phyloP scores from a whole-genome alignment of 2,888 invertebrate genomes.

The Hartigia nigra region DNA sequence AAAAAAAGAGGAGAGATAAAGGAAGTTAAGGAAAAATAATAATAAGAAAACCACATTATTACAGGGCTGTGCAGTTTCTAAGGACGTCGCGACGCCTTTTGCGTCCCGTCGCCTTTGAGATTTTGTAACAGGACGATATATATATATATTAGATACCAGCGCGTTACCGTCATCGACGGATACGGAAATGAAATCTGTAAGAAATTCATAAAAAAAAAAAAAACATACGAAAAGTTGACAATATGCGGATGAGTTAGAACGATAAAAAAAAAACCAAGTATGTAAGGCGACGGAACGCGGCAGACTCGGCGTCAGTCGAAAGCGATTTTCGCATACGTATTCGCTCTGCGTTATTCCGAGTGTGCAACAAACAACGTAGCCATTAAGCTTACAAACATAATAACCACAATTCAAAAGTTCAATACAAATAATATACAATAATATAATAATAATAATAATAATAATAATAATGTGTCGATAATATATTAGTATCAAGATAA shows the following conservation, averaged over 20 bases:
- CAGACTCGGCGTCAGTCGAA: background rate
- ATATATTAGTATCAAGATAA: conserved; percentile 42
- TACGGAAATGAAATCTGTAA: background rate
- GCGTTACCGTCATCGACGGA: background rate
- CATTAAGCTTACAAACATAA: conserved; percentile 25
- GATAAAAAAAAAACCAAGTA: background rate
- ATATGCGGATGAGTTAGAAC: background rate
- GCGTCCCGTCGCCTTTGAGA: conserved; percentile 23
- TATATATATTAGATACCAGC: conserved; percentile 3
- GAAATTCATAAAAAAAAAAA: background rate
- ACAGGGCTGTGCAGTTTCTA: background rate
- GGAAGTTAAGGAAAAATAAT: conserved; percentile 33
- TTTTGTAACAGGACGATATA: conserved; percentile 20
- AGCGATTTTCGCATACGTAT: background rate
- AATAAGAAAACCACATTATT: conserved; percentile 27
- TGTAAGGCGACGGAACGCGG: background rate
- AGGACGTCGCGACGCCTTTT: conserved; percentile 13
- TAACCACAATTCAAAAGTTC: conserved; percentile 31
- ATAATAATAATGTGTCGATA: conserved; percentile 39
- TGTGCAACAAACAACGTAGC: background rate
- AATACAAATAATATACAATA: conserved; percentile 8
- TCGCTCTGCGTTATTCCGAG: background rate
- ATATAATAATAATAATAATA: conserved; percentile 11
- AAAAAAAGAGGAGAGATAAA: conserved; percentile 39
- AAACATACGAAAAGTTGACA: background rate